Percentiles rank a stretch among this genome's conserved stretches.
phyloP scores from a whole-genome alignment of 2,888 invertebrate species.

The Tenthredo mesomela region DNA sequence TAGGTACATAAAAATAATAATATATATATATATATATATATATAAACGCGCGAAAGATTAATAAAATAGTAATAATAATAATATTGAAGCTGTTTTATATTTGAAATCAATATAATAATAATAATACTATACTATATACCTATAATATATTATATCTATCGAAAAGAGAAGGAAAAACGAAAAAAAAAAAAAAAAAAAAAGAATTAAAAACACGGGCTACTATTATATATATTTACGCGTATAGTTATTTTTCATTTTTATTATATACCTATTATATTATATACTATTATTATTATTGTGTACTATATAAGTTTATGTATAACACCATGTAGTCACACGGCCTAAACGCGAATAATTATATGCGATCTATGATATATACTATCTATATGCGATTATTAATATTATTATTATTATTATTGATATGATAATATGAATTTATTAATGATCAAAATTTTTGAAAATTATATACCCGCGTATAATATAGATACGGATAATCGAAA shows the following conservation, averaged over 20 bases:
- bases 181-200: not conserved
- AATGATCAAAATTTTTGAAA: not conserved
- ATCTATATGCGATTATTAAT: not conserved
- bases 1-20: not conserved
- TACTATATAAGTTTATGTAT: not conserved
- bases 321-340: constrained; percentile 3
- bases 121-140: too few species aligned
- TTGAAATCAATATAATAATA: not conserved
- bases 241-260: not conserved
- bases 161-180: too few species aligned
- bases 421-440: not conserved
- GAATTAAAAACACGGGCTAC: not conserved
- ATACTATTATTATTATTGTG: not conserved
- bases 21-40: constrained; percentile 1
- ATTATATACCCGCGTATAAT: not conserved
- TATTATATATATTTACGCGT: not conserved
- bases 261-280: not conserved
- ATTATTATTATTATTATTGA: not conserved
- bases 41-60: not conserved
- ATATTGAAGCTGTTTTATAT: not conserved
- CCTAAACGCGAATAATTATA: not conserved
- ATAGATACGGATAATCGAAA: not conserved
- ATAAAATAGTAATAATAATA: not conserved
- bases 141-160: too few species aligned
- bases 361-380: not conserved